Conservation (phyloP, 2,888 invertebrate species). For the Epistrophella euchroma region DNA sequence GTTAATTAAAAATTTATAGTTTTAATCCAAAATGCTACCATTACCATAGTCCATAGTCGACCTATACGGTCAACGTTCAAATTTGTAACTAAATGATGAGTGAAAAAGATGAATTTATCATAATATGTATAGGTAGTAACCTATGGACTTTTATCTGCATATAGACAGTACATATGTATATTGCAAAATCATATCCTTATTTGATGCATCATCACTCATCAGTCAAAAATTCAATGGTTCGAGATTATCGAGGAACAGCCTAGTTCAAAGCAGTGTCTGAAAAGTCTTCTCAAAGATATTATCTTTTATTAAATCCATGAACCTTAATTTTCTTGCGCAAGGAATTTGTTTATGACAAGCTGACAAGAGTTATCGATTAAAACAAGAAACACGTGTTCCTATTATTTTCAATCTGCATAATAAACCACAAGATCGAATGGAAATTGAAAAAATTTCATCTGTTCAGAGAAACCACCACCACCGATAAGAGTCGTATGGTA, state of each 20-base stretch:
- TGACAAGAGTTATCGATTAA: constrained; percentile 7
- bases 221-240: not conserved
- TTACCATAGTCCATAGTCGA: too few species aligned
- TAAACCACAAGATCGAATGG: not conserved
- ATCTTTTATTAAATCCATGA: not conserved
- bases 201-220: not conserved
- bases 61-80: too few species aligned
- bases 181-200: too few species aligned
- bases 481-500: not conserved
- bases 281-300: not conserved
- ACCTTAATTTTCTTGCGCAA: not conserved
- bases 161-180: too few species aligned
- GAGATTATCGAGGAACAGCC: too few species aligned
- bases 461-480: not conserved
- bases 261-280: too few species aligned
- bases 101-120: too few species aligned
- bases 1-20: too few species aligned
- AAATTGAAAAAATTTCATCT: not conserved
- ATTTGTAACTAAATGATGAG: too few species aligned
- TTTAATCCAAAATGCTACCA: too few species aligned
- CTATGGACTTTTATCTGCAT: too few species aligned
- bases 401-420: not conserved
- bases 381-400: not conserved
- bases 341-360: not conserved
- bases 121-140: too few species aligned